phyloP scores from a whole-genome alignment of 1,140 invertebrate species.

The Eriocheir sinensis region DNA sequence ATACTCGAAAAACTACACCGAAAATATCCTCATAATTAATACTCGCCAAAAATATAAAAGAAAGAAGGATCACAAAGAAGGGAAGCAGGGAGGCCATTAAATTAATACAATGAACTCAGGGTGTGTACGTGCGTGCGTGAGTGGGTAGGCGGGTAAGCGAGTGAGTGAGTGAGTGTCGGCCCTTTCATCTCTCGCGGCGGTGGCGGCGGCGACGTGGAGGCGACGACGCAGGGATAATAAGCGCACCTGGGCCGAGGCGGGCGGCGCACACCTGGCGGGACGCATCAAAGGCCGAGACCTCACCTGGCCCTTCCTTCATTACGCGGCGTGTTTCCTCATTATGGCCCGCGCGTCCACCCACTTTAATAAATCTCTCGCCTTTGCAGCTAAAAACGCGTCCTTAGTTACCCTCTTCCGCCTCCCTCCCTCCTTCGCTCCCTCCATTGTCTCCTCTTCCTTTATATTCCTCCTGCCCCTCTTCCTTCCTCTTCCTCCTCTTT shows the following conservation, averaged over 20 bases:
- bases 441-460: background rate
- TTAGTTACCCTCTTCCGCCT: too few species aligned
- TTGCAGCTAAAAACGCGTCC: too few species aligned
- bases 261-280: background rate
- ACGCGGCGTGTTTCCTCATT: constrained; percentile 3
- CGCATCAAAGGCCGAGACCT: background rate
- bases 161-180: background rate
- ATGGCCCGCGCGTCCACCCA: background rate
- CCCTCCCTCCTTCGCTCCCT: background rate
- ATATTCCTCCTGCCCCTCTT: too few species aligned
- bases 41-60: too few species aligned
- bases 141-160: background rate
- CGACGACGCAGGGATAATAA: background rate
- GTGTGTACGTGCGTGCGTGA: background rate
- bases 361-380: too few species aligned
- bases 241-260: background rate
- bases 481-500: background rate
- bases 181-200: background rate
- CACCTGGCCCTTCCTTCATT: background rate
- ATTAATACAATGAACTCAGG: background rate
- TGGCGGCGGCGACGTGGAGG: too few species aligned
- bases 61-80: background rate
- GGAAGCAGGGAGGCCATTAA: background rate
- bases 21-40: too few species aligned
- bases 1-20: too few species aligned